Conservation (phyloP, 2,888 invertebrate genomes). For the Nesidiocoris tenuis region DNA sequence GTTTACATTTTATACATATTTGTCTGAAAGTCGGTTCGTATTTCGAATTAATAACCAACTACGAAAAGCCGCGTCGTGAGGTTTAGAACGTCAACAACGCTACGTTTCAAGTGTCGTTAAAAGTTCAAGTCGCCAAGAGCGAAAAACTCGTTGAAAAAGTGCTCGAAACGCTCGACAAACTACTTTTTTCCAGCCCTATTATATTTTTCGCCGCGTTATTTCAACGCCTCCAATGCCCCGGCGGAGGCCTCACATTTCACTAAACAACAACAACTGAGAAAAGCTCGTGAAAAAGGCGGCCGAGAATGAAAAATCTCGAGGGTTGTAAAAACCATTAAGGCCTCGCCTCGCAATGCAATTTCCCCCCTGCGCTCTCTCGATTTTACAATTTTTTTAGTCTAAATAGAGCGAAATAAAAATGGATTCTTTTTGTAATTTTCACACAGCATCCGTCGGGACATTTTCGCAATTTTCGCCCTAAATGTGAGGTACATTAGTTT, state of each 20-base stretch:
- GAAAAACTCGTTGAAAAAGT: background rate
- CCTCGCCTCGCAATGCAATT: background rate
- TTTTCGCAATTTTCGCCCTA: background rate
- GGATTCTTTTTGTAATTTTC: background rate
- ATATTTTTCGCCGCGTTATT: background rate
- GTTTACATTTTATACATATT: too few relatives aligned
- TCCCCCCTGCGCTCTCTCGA: background rate
- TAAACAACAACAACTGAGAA: background rate
- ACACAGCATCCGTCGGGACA: background rate
- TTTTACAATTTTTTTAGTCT: background rate
- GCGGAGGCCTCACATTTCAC: background rate
- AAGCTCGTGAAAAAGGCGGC: background rate
- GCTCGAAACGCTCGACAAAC: background rate
- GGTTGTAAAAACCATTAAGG: background rate
- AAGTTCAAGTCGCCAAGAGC: background rate
- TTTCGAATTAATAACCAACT: too few relatives aligned
- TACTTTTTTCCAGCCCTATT: background rate
- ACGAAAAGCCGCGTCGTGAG: too few relatives aligned
- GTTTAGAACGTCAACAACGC: background rate
- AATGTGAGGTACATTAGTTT: background rate
- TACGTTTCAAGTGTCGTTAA: background rate
- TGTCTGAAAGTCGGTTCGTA: too few relatives aligned
- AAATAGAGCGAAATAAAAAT: background rate
- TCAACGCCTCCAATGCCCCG: background rate
- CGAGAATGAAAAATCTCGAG: background rate